Evolutionary conservation across 2,113 vertebrate species (phyloP), one percentile per base, ranked within the genome.

Genomic region (Aphyosemion australe): DNA sequence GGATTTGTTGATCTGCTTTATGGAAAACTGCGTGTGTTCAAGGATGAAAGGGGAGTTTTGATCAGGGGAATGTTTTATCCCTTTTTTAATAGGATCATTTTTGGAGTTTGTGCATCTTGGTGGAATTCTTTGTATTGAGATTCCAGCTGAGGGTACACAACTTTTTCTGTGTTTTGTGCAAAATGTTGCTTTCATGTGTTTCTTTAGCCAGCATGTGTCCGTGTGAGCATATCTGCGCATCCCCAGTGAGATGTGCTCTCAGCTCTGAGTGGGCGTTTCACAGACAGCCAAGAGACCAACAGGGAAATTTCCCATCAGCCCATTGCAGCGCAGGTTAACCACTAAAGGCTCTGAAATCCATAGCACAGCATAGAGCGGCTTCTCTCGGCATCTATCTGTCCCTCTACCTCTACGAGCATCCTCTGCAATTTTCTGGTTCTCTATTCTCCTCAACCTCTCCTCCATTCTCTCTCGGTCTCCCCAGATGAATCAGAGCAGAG

Each of bases 401-500:
- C 45, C 54, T 62, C 47, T 60, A 43, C 56, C 42, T 79, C 47
- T 50, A 0, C 62, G 32, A 21, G 43, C 61, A 65, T 76, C 71
- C 58, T 79, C 54, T 65, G 49, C 55, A 67, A 55, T 61, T 63
- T 61, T 69, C 50, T 65, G 31, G 32, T 57, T 56, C 48, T 57
- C 34, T 50, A 42, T 75, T 10, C 53, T 53, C n/a, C 46, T 58
- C 61, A 16, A 69, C 19, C 74, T 66, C 10, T 73, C 69, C 53
- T 66, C 66, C 15, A 51, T 72, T 67, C 74, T 59, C 61, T 49
- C 58, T 76, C 79, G 79, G 79, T 84, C 80, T 83, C 84, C 83
- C 84, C 73, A 81, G 88, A 89, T 88, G 90, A 88, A 90, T 85
- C 54, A 60, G 72, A 88, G 85, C 76, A 68, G 77, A 87, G 88